These are phyloP conservation scores for Chionoecetes opilio DNA, from an alignment of 1,140 invertebrate genomes.

Conservation along the genomic window DNA sequence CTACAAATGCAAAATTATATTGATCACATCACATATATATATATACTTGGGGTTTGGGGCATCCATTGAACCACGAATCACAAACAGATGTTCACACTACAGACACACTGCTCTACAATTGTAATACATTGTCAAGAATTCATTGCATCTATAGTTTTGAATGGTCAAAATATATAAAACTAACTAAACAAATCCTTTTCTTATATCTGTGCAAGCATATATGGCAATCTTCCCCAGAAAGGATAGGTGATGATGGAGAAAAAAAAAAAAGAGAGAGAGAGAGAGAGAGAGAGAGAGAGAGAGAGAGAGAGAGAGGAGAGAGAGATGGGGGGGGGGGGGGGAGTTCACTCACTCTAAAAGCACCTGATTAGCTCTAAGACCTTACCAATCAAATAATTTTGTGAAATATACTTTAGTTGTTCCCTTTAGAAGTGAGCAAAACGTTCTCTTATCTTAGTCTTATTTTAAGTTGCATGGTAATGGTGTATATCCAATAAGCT, in stretches of 20 bases:
- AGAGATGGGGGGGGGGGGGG: neutral
- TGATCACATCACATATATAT: conserved; percentile 77
- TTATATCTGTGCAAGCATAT: neutral
- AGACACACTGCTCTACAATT: neutral
- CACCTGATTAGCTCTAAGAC: neutral
- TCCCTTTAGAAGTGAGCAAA: conserved; percentile 29
- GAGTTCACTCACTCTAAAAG: neutral
- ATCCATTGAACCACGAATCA: conserved; percentile 71
- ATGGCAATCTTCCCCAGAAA: neutral
- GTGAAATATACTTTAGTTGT: conserved; percentile 8
- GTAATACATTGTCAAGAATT: neutral
- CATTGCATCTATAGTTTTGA: neutral
- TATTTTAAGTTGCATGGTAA: neutral
- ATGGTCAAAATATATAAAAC: neutral
- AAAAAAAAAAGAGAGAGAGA: neutral
- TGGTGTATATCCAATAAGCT: neutral
- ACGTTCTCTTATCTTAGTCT: conserved; percentile 31
- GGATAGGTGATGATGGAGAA: neutral
- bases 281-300: neutral
- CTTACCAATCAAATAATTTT: neutral
- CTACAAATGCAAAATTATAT: conserved; percentile 77
- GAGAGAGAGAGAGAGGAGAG: neutral
- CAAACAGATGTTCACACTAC: conserved; percentile 57
- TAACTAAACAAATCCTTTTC: neutral
- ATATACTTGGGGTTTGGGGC: conserved; percentile 67